Conservation (phyloP, 1,140 invertebrate genomes). For the Aricia agestis region DNA sequence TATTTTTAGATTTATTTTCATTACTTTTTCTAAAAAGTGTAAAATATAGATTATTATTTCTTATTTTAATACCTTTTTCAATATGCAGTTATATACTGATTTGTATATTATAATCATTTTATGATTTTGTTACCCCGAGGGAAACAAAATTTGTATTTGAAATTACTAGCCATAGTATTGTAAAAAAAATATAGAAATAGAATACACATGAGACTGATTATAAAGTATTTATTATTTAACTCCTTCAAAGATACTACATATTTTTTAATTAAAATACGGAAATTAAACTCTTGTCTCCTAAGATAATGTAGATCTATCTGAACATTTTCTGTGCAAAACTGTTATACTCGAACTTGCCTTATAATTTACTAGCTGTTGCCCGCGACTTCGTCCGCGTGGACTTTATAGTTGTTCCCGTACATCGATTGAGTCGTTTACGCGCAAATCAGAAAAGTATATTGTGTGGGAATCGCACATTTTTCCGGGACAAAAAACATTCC, state of each 20-base stretch:
- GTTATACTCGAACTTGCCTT: no score
- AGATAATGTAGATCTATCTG: no score
- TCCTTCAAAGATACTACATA: neutral
- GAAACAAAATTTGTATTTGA: neutral
- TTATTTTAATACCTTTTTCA: neutral
- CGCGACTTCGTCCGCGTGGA: no score
- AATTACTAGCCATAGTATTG: constrained; percentile 9
- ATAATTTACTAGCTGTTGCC: no score
- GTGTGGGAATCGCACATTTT: no score
- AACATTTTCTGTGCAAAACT: no score
- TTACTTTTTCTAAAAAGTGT: neutral
- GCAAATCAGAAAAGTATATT: no score
- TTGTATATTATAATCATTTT: neutral
- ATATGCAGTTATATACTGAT: neutral
- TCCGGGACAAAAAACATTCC: no score
- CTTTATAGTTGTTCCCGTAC: no score
- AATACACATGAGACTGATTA: constrained; percentile 4
- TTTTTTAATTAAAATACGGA: no score
- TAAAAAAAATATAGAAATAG: neutral
- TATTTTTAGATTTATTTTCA: neutral
- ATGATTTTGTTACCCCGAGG: neutral
- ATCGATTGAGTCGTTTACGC: no score
- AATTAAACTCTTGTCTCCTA: no score
- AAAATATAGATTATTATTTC: neutral
- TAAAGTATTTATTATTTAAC: constrained; percentile 14